Base-by-base conservation (phyloP, 2,113 vertebrate species). In the Corythaixoides concolor region DNA sequence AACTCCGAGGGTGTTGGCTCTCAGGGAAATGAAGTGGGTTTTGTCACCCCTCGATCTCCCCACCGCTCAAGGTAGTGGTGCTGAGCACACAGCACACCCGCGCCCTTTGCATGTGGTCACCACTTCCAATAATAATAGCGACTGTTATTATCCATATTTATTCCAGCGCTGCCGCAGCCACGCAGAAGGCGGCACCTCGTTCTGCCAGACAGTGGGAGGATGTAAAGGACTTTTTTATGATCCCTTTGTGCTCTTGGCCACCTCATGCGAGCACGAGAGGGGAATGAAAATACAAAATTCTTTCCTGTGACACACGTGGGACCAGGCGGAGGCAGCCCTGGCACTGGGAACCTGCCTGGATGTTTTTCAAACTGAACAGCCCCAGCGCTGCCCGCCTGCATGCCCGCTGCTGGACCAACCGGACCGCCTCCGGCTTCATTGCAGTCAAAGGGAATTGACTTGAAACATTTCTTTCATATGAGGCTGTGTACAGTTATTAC, bases 111-210 rank as follows among this genome's bases (percentile, higher is more conserved):
- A 8, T 22, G 63, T 35, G 8, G 49, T 30, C 66, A 60, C 37
- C 1, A 2, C 5, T 72, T 59, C 43, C 64, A 9, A 3, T 15
- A 33, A 7, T 16, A 30, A 35, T 4, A 21, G 21, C 18, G 28
- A n/a, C 60, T 49, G 0, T 1, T 41, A 23, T 4, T 66, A 45
- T 6, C 70, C 24, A 1, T 27, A 0, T 35, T 62, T 18, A 8
- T 24, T 26, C 60, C 30, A 4, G 22, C 1, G 20, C n/a, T 23
- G 63, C 52, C 13, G 27, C 75, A 20, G 47, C 43, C 45, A 10
- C 7, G 5, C 35, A 14, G 63, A 66, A 27, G 8, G 28, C 1
- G 2, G 39, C 9, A 8, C 52, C 13, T 9, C 1, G 12, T 10
- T 39, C 83, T 80, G 62, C 62, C 32, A 22, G 79, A 35, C 52